Percentiles rank a stretch among this genome's conserved stretches.
Conservation (phyloP, 2,797 vertebrate genomes). For the Lagorchestes hirsutus region DNA sequence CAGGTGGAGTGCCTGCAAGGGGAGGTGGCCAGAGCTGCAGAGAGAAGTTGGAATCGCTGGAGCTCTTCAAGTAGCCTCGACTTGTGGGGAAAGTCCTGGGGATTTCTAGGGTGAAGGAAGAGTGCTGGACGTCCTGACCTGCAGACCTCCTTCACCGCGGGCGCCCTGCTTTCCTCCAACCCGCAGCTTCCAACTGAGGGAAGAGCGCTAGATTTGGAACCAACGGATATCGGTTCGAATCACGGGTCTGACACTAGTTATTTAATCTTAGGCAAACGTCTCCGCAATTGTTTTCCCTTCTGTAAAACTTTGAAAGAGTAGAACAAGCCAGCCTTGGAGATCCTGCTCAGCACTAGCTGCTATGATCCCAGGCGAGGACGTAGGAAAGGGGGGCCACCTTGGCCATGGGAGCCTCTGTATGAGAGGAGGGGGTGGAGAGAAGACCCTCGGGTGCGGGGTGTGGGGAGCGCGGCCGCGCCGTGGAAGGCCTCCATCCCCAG, state of each 20-base stretch:
- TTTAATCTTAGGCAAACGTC: neutral
- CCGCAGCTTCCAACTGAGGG: neutral
- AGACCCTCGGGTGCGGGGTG: neutral
- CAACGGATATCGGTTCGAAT: neutral
- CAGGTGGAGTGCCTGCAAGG: slow-evolving; percentile 50
- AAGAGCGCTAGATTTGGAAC: neutral
- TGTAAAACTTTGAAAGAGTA: neutral
- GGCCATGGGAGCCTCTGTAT: neutral
- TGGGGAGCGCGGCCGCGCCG: fast-evolving
- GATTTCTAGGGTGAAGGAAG: neutral
- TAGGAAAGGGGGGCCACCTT: neutral
- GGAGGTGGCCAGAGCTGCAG: slow-evolving; percentile 56
- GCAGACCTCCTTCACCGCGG: neutral
- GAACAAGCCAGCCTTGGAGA: neutral
- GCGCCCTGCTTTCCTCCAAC: neutral
- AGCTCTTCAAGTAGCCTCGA: neutral
- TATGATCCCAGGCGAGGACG: neutral
- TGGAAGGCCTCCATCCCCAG: neutral
- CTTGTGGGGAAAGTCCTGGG: neutral
- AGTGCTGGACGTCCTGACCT: neutral
- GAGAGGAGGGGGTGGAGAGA: neutral
- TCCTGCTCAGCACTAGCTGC: neutral
- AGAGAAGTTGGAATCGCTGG: slow-evolving; percentile 22
- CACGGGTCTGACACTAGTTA: neutral
- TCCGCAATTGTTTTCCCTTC: neutral